A percentile compares a stretch with the other conserved stretches of the same genome.
Conservation (phyloP, 2,797 vertebrate genomes). For the Telmatherina bonti region DNA sequence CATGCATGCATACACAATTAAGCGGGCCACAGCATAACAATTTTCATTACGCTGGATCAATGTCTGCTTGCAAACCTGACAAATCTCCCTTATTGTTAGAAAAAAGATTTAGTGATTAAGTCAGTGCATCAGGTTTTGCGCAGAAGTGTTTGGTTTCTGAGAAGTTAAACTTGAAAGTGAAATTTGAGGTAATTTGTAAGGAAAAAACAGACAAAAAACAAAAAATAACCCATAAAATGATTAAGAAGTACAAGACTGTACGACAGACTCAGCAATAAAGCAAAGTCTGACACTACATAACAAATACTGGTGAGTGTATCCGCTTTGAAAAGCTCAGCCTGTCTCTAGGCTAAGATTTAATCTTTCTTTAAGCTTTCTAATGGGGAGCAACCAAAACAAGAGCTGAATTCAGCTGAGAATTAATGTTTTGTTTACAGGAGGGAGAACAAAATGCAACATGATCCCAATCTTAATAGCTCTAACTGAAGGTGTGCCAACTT, state of each 20-base stretch:
- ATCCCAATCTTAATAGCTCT: constrained; percentile 70
- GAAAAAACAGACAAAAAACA: constrained; percentile 3
- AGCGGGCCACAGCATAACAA: constrained; percentile 63
- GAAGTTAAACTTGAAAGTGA: not conserved
- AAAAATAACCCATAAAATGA: too few species aligned
- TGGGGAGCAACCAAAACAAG: constrained; percentile 23
- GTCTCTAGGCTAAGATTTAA: constrained; percentile 33
- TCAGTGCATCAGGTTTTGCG: constrained; percentile 21
- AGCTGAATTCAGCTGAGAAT: constrained; percentile 58
- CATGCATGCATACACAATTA: constrained; percentile 36
- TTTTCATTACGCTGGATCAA: constrained; percentile 60
- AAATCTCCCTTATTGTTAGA: constrained; percentile 60
- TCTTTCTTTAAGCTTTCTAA: constrained; percentile 24
- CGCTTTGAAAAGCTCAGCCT: constrained; percentile 24
- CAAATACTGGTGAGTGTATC: constrained; percentile 16
- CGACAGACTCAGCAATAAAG: constrained; percentile 14
- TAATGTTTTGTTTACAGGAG: constrained; percentile 58
- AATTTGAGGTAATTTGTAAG: not conserved
- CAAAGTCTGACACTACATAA: not conserved
- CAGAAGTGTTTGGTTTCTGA: constrained; percentile 24
- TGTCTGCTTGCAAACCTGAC: constrained; percentile 44
- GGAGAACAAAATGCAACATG: constrained; percentile 56
- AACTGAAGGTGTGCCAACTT: constrained; percentile 55
- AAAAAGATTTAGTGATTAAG: constrained; percentile 53
- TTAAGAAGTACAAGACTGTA: not conserved